Percentiles rank a stretch among this genome's conserved stretches.
Evolutionary conservation across 2,797 vertebrate species (phyloP).

Genomic region (Acomys russatus): DNA sequence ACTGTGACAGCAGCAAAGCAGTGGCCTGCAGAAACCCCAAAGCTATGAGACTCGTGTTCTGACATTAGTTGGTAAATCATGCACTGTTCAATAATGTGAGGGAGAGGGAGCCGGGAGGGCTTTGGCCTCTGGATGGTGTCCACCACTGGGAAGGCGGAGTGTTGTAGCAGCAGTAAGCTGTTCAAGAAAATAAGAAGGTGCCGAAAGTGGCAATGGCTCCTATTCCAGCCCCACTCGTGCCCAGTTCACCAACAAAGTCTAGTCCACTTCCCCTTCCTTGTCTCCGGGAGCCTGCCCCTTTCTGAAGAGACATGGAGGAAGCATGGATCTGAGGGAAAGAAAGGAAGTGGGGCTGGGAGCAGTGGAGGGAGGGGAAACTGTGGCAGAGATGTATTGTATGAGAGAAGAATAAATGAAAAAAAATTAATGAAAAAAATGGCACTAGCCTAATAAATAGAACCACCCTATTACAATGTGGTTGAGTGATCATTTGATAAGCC

Average conservation of each 20-base stretch:
- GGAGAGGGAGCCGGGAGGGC: neutral
- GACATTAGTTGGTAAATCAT: neutral
- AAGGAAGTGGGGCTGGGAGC: neutral
- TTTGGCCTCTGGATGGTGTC: neutral
- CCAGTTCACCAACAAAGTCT: neutral
- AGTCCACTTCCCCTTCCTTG: neutral
- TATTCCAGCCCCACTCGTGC: neutral
- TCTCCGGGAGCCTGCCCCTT: neutral
- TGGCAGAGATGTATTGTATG: neutral
- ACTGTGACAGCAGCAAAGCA: neutral
- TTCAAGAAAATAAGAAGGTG: neutral
- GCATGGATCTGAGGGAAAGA: neutral
- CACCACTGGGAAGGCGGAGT: neutral
- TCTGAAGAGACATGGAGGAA: neutral
- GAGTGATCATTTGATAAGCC: slow-evolving; percentile 17
- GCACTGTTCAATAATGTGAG: neutral
- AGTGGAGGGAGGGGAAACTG: neutral
- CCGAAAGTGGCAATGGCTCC: neutral
- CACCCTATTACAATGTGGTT: neutral
- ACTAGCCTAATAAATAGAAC: neutral
- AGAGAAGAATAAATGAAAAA: neutral
- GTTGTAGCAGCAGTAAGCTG: slow-evolving; percentile 27
- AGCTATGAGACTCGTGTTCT: neutral
- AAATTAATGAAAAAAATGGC: neutral
- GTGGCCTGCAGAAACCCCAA: neutral